Evolutionary conservation across 2,888 invertebrate species (phyloP).

Genomic region (Melieria omissa): DNA sequence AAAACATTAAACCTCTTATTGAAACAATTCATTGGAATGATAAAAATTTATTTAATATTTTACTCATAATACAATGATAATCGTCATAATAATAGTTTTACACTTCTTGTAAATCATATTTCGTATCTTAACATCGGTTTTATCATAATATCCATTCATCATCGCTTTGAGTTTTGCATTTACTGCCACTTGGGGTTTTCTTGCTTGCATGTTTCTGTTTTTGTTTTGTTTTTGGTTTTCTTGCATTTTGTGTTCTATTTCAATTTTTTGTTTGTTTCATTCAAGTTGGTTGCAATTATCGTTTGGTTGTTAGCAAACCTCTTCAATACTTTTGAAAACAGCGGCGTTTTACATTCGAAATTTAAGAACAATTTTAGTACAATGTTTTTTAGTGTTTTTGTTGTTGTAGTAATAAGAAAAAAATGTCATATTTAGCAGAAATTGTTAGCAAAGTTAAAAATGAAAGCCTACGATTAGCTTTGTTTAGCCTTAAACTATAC

Average conservation of each 20-base stretch:
- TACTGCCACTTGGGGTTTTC: constrained; percentile 1
- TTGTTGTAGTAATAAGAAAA: neutral
- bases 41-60: constrained; percentile 59
- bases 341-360: neutral
- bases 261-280: neutral
- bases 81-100: neutral
- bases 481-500: neutral
- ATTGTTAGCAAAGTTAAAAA: too few species aligned
- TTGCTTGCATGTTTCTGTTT: neutral
- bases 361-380: neutral
- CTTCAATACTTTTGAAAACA: neutral
- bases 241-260: neutral
- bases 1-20: constrained; percentile 55
- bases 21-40: constrained; percentile 62
- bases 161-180: neutral
- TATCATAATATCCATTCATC: neutral
- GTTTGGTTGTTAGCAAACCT: neutral
- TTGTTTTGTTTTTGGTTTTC: neutral
- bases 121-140: constrained; percentile 19
- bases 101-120: constrained; percentile 19
- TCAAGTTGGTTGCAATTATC: neutral
- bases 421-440: too few species aligned
- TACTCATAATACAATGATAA: constrained; percentile 23
- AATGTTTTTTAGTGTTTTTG: neutral
- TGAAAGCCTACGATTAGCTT: neutral